These are phyloP conservation scores for Agrotis ipsilon DNA, from an alignment of 2,888 invertebrate species.

Conservation along the genomic window DNA sequence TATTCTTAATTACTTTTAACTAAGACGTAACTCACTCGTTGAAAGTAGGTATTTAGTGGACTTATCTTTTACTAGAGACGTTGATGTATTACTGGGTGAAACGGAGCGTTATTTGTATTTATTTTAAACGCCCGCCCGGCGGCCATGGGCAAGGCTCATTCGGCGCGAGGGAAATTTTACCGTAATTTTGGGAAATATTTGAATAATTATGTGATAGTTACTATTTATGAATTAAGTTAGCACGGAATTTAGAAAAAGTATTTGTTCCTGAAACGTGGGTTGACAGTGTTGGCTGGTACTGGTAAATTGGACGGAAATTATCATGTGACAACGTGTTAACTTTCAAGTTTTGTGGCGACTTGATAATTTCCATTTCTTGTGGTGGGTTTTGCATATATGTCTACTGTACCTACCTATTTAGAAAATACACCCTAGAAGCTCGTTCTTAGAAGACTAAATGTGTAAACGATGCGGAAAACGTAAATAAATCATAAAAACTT, in stretches of 20 bases:
- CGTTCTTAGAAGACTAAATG: slow-evolving; percentile 19
- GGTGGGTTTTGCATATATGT: background rate
- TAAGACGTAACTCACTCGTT: slow-evolving; percentile 88
- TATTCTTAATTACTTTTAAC: slow-evolving; percentile 89
- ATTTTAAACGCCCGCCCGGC: slow-evolving; percentile 75
- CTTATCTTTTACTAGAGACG: slow-evolving; percentile 81
- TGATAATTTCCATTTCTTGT: too few species aligned
- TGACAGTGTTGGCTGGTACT: too few species aligned
- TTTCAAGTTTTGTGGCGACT: background rate
- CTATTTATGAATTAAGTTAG: background rate
- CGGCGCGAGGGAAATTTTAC: slow-evolving; percentile 52
- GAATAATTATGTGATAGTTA: slow-evolving; percentile 25
- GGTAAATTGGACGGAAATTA: too few species aligned
- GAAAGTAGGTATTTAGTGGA: slow-evolving; percentile 86
- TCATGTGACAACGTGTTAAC: too few species aligned
- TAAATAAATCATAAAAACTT: slow-evolving; percentile 39
- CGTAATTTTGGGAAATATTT: slow-evolving; percentile 48
- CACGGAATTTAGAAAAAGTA: background rate
- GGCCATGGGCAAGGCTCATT: slow-evolving; percentile 60
- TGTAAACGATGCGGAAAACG: slow-evolving; percentile 36
- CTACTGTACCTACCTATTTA: background rate
- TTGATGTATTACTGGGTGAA: slow-evolving; percentile 85
- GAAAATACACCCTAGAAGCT: slow-evolving; percentile 10
- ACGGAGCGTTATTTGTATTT: slow-evolving; percentile 74
- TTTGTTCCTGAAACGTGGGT: background rate